phyloP scores from a whole-genome alignment of 35 echinoderm and acorn worm species.

The Antedon bifida region DNA sequence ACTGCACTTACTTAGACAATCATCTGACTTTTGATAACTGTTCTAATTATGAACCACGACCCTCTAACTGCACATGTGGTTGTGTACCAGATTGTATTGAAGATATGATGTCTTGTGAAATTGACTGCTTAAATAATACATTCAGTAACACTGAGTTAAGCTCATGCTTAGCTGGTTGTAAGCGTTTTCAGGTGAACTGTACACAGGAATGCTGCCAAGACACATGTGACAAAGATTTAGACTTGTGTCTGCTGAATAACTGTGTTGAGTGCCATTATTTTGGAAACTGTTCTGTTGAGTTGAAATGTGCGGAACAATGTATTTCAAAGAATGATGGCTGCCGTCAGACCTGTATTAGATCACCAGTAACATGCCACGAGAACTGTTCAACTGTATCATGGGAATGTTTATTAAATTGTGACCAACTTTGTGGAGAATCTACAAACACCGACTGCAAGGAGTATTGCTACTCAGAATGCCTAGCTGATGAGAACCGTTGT shows the following conservation, averaged over 20 bases:
- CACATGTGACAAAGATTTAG: conserved; percentile 7
- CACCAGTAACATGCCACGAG: conserved; percentile 21
- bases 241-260: conserved; percentile 7
- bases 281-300: conserved; percentile 13
- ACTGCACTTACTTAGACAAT: conserved; percentile 40
- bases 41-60: conserved; percentile 41
- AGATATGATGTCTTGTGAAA: conserved; percentile 1
- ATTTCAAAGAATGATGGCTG: not conserved
- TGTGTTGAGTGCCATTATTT: conserved; percentile 26
- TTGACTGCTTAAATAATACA: conserved; percentile 5
- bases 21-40: conserved; percentile 25
- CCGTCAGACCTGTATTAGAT: conserved; percentile 3
- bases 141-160: not conserved
- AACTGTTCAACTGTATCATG: conserved; percentile 28
- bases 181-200: conserved; percentile 32
- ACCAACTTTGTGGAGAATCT: not conserved
- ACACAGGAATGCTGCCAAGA: conserved; percentile 29
- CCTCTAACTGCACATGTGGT: conserved; percentile 64
- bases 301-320: conserved; percentile 26
- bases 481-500: not conserved
- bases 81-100: conserved; percentile 47
- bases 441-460: not conserved
- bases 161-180: conserved; percentile 17
- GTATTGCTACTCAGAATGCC: not conserved
- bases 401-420: conserved; percentile 18